Evolutionary conservation across 2,113 vertebrate species (phyloP).

Genomic region (Poeciliopsis turrubarensis): DNA sequence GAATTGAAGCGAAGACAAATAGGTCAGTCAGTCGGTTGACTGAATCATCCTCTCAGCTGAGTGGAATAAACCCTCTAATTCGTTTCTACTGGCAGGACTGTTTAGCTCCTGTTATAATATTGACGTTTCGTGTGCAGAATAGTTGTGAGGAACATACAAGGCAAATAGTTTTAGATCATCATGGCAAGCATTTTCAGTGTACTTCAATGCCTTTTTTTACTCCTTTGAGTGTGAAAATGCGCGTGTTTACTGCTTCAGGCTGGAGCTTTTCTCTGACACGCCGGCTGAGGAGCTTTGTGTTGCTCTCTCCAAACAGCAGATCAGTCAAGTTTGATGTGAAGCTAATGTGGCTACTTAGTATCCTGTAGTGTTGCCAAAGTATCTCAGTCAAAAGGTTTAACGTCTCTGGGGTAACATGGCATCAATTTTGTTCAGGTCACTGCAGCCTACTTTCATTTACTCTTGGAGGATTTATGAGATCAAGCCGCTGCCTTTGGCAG

Average conservation of each 20-base stretch:
- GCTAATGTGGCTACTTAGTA: conserved; percentile 48
- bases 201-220: conserved; percentile 16
- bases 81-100: conserved; percentile 18
- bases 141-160: conserved; percentile 43
- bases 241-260: not conserved
- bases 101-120: conserved; percentile 46
- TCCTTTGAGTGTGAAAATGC: conserved; percentile 21
- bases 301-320: conserved; percentile 17
- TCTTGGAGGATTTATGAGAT: conserved; percentile 40
- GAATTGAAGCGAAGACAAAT: conserved; percentile 37
- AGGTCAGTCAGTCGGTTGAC: conserved; percentile 65
- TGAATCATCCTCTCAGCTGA: conserved; percentile 71
- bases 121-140: conserved; percentile 27
- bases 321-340: conserved; percentile 48
- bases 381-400: conserved; percentile 43
- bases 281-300: not conserved
- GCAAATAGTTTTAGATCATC: conserved; percentile 23
- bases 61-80: conserved; percentile 56
- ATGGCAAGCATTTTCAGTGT: conserved; percentile 31
- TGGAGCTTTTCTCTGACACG: conserved; percentile 11
- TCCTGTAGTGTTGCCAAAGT: conserved; percentile 32
- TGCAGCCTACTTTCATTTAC: conserved; percentile 52
- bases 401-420: conserved; percentile 38
- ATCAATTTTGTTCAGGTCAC: conserved; percentile 66
- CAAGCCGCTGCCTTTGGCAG: conserved; percentile 26